Conservation (phyloP, 1,140 invertebrate species). For the Scaptomyza pallida region DNA sequence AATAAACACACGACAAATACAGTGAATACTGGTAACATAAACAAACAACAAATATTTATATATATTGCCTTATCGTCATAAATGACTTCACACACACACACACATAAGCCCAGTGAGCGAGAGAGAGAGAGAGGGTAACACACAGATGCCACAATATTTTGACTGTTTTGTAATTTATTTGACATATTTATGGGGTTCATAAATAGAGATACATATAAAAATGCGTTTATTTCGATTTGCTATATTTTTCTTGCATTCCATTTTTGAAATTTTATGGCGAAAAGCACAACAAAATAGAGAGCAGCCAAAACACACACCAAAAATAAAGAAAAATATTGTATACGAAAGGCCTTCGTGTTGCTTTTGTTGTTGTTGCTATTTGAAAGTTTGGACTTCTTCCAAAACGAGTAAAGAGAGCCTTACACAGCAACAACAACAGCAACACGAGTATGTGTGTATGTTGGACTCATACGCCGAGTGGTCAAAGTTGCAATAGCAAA, state of each 20-base stretch:
- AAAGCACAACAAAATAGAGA: slow-evolving; percentile 54
- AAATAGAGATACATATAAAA: slow-evolving; percentile 76
- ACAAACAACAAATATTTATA: slow-evolving; percentile 11
- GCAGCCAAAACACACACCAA: slow-evolving; percentile 33
- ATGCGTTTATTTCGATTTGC: slow-evolving; percentile 78
- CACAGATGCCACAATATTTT: slow-evolving; percentile 78
- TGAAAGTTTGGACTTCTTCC: slow-evolving; percentile 73
- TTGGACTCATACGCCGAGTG: slow-evolving; percentile 61
- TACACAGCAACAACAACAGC: slow-evolving; percentile 41
- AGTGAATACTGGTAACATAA: slow-evolving; percentile 1
- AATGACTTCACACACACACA: slow-evolving; percentile 49
- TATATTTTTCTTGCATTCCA: slow-evolving; percentile 34
- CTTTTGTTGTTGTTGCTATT: slow-evolving; percentile 26
- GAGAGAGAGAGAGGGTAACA: slow-evolving; percentile 15
- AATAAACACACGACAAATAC: slow-evolving; percentile 14
- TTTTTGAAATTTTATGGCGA: slow-evolving; percentile 71
- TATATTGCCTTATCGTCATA: slow-evolving; percentile 55
- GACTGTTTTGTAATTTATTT: slow-evolving; percentile 80
- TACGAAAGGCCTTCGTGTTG: not conserved
- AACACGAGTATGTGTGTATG: slow-evolving; percentile 8
- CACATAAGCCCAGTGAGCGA: too few species aligned
- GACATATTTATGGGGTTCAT: slow-evolving; percentile 81
- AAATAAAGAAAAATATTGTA: slow-evolving; percentile 51
- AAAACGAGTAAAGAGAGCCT: slow-evolving; percentile 32
- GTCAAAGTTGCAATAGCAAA: slow-evolving; percentile 77